Evolutionary conservation across 2,113 vertebrate species (phyloP).

Genomic region (Dinomys branickii): DNA sequence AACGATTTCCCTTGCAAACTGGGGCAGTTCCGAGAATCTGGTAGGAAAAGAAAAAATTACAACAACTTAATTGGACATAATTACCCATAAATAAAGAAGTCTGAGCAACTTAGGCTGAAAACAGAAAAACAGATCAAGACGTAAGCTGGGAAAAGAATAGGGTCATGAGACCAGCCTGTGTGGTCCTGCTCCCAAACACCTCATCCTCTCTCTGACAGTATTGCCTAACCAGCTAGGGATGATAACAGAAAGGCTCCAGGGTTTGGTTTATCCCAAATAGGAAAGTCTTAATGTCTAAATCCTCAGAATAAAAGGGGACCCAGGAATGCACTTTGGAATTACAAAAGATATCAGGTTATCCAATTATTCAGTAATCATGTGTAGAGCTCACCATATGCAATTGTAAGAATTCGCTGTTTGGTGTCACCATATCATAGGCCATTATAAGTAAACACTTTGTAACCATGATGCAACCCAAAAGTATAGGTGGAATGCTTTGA

Average conservation of each 20-base stretch:
- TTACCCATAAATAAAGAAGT: constrained; percentile 60
- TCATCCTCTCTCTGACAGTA: neutral
- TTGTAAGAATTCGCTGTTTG: neutral
- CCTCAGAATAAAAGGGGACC: neutral
- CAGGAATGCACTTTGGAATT: neutral
- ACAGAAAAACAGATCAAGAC: constrained; percentile 6
- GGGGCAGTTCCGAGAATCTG: constrained; percentile 51
- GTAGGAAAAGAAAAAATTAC: neutral
- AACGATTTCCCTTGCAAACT: constrained; percentile 31
- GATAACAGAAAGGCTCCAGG: neutral
- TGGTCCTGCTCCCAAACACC: neutral
- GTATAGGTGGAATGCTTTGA: no score
- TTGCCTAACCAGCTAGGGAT: neutral
- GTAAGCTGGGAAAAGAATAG: neutral
- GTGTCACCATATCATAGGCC: neutral
- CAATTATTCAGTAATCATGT: neutral
- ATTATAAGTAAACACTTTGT: neutral
- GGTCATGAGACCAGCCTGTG: neutral
- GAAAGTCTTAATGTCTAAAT: neutral
- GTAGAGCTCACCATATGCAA: neutral
- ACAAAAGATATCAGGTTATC: neutral
- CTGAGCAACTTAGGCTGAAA: constrained; percentile 5
- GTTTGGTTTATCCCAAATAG: neutral
- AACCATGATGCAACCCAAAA: neutral
- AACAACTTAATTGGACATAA: neutral